Evolutionary conservation across 2,888 invertebrate species (phyloP), one percentile per base, ranked within the genome.

Genomic region (Polylopha cassiicola): DNA sequence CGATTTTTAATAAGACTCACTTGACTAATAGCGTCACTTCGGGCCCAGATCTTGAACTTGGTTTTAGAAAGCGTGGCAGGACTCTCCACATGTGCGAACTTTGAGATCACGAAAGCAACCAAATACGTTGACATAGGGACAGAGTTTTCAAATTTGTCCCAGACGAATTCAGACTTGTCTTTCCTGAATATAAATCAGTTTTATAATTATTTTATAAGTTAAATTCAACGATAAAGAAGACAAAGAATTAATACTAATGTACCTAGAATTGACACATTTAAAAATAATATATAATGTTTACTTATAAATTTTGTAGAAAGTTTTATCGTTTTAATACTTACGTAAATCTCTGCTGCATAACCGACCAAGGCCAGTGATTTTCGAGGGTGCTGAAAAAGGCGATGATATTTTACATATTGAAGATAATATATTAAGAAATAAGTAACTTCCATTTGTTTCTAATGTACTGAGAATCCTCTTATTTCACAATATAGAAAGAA

Each of bases 111-210:
- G 64, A 90, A 93, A 0, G 97, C 98, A 0, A 98, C 91, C 27
- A 98, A 76, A 65, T 98, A 98, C 0, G 97, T 97, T 1, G 96
- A 95, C 97, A 98, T 98, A 1, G 91, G 91, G 0, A 94, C 91
- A 0, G 94, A 92, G 43, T 88, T 88, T 47, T 90, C 77, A 63
- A 92, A 97, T 14, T 86, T 80, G 58, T 95, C 94, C 87, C 90
- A 92, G 0, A 90, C 79, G 87, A 91, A 94, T 2, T 86, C 87
- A 0, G 80, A 54, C 27, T 76, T 69, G 4, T 77, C 73, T 47
- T 88, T 84, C 41, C 91, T 91, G 64, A 3, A 34, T 37, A 30
- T 3, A 17, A 11, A 8, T 9, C 7, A 13, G 18, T 17, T 5
- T 18, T 6, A 23, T 20, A 26, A 10, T 8, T 7, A 29, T 10